Evolutionary conservation across 2,113 vertebrate species (phyloP).

Genomic region (Emberiza fucata): DNA sequence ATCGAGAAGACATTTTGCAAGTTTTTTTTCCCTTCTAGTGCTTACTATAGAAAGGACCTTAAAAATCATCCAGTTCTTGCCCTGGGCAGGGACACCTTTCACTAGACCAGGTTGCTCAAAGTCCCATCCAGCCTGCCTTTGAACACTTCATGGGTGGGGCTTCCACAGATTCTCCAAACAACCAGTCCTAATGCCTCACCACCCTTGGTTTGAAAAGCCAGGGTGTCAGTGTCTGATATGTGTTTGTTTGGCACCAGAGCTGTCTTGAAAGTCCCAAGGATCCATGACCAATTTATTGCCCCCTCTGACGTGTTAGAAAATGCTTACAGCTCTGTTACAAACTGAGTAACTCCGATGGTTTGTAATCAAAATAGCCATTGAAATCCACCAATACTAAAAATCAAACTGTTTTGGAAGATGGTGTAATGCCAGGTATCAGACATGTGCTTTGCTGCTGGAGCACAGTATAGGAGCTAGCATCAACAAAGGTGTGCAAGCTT

Average conservation of each 20-base stretch:
- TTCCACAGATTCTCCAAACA: background rate
- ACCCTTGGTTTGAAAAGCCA: background rate
- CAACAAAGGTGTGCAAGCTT: background rate
- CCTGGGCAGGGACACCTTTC: background rate
- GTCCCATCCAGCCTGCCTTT: background rate
- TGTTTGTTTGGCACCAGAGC: background rate
- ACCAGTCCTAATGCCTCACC: background rate
- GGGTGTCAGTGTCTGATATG: background rate
- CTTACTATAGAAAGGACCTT: background rate
- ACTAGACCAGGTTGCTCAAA: background rate
- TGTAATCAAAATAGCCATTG: background rate
- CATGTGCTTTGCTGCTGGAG: background rate
- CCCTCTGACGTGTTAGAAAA: background rate
- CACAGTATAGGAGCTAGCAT: background rate
- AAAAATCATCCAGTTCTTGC: background rate
- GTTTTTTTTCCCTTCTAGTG: background rate
- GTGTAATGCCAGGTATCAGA: background rate
- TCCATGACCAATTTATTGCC: background rate
- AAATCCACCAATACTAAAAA: background rate
- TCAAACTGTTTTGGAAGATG: background rate
- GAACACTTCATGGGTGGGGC: background rate
- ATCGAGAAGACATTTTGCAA: background rate
- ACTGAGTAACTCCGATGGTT: background rate
- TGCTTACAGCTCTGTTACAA: background rate
- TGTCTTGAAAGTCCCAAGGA: background rate